Evolutionary conservation across 1,140 invertebrate genomes (phyloP).

Genomic region (Brachionus calyciflorus): DNA sequence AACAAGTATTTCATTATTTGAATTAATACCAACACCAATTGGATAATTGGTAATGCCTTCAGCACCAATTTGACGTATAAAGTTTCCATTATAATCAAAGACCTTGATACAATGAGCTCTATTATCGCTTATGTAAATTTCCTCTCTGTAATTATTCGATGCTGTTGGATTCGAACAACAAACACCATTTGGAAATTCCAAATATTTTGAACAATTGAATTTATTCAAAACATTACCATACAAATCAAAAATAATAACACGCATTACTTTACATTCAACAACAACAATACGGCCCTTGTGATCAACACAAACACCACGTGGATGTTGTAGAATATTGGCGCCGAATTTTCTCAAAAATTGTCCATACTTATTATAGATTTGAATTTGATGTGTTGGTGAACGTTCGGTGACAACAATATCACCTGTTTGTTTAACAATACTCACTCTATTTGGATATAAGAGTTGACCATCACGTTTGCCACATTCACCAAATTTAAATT

Average conservation of each 20-base stretch:
- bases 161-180: slow-evolving; percentile 63
- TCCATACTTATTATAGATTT: slow-evolving; percentile 99
- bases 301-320: slow-evolving; percentile 90
- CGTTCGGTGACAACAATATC: slow-evolving; percentile 98
- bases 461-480: slow-evolving; percentile 86
- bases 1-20: slow-evolving; percentile 89
- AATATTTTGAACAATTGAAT: slow-evolving; percentile 95
- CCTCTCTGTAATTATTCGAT: slow-evolving; percentile 83
- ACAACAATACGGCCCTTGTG: slow-evolving; percentile 96
- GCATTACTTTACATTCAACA: slow-evolving; percentile 99
- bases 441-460: slow-evolving; percentile 94
- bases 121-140: slow-evolving; percentile 99
- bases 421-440: slow-evolving; percentile 90
- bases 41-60: slow-evolving; percentile 99
- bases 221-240: slow-evolving; percentile 92
- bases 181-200: slow-evolving; percentile 99
- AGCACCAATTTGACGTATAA: slow-evolving; percentile 92
- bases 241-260: slow-evolving; percentile 97
- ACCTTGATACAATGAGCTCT: slow-evolving; percentile 98
- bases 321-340: slow-evolving; percentile 96
- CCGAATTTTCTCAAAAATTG: slow-evolving; percentile 98
- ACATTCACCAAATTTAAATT: slow-evolving; percentile 99
- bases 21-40: slow-evolving; percentile 96
- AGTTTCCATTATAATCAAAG: slow-evolving; percentile 96
- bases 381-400: slow-evolving; percentile 90